phyloP scores from a whole-genome alignment of 1,140 invertebrate genomes.

The Anastrepha ludens region DNA sequence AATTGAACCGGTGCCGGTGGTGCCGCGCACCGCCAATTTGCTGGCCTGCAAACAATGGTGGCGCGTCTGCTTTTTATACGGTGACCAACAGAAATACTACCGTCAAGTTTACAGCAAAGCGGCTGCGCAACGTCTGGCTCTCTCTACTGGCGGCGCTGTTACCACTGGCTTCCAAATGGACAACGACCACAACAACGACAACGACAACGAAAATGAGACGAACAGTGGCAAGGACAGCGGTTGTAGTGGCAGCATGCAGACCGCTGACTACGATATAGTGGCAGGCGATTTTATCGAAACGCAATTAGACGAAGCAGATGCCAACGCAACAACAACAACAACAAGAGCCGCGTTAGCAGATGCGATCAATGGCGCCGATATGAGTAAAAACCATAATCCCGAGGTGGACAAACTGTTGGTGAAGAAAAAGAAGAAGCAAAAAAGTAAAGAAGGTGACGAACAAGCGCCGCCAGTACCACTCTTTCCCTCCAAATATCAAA shows the following conservation, averaged over 20 bases:
- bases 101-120: conserved; percentile 84
- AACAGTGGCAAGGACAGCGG: conserved; percentile 65
- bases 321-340: conserved; percentile 46
- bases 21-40: conserved; percentile 79
- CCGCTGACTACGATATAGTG: conserved; percentile 67
- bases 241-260: conserved; percentile 59
- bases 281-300: conserved; percentile 70
- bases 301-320: conserved; percentile 66
- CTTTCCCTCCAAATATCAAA: conserved; percentile 65
- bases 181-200: conserved; percentile 54
- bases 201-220: conserved; percentile 61
- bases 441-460: conserved; percentile 38
- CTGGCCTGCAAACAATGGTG: conserved; percentile 90
- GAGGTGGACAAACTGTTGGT: conserved; percentile 10
- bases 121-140: conserved; percentile 75
- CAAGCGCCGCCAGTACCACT: conserved; percentile 62
- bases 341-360: conserved; percentile 40
- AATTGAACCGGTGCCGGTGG: conserved; percentile 71
- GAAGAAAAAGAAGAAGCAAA: conserved; percentile 32
- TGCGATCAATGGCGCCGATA: conserved; percentile 60
- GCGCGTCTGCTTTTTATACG: conserved; percentile 90
- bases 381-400: conserved; percentile 57
- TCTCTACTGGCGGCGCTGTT: conserved; percentile 57
- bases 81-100: conserved; percentile 89
- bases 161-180: not conserved